These are phyloP conservation scores for Gnathonemus longibarbis DNA, from an alignment of 2,113 vertebrate species.

Conservation along the genomic window DNA sequence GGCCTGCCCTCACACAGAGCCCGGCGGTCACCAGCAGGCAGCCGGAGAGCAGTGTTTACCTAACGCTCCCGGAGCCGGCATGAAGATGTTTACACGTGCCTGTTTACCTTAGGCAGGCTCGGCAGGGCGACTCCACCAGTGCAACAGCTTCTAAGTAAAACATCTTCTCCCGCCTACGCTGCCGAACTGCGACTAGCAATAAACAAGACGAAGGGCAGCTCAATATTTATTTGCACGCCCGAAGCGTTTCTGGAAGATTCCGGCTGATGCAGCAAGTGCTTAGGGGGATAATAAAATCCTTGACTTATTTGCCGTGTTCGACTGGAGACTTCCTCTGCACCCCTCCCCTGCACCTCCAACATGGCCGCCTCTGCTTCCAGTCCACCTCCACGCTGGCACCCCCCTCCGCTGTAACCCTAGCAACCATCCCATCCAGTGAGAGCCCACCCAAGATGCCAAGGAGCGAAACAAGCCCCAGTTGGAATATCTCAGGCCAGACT, in stretches of 20 bases:
- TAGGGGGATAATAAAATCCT: neutral
- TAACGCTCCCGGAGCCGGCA: neutral
- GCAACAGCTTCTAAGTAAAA: conserved; percentile 12
- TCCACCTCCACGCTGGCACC: neutral
- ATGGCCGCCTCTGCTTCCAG: neutral
- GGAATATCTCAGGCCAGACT: neutral
- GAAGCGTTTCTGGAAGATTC: conserved; percentile 15
- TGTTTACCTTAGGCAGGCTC: conserved; percentile 7
- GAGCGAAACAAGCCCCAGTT: neutral
- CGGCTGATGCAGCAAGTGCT: neutral
- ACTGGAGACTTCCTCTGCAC: neutral
- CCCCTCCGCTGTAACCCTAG: neutral
- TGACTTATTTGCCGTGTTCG: neutral
- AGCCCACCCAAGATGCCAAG: neutral
- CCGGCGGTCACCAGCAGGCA: neutral
- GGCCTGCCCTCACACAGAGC: neutral
- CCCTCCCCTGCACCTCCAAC: neutral
- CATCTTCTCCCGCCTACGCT: neutral
- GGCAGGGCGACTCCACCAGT: neutral
- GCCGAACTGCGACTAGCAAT: neutral
- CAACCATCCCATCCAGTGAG: neutral
- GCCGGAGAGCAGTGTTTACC: conserved; percentile 4
- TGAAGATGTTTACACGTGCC: neutral
- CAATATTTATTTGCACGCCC: conserved; percentile 20
- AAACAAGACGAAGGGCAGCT: conserved; percentile 19